These are phyloP conservation scores for Lycia hirtaria DNA, from an alignment of 2,888 invertebrate genomes.

Conservation along the genomic window DNA sequence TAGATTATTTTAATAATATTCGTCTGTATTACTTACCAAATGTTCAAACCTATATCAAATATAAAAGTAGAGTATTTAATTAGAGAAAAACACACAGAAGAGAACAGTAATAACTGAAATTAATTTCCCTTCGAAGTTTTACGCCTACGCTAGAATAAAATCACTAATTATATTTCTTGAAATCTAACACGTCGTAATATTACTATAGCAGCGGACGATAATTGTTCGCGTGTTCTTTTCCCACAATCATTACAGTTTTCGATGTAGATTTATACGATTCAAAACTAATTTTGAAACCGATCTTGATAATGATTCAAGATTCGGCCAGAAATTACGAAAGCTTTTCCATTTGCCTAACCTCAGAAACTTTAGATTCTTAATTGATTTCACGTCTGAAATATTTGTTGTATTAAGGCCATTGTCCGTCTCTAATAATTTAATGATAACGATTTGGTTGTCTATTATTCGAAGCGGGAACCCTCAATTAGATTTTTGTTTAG, in stretches of 20 bases:
- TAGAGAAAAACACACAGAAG: constrained; percentile 1
- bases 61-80: not conserved
- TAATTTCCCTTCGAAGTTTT: constrained; percentile 13
- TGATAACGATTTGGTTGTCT: constrained; percentile 7
- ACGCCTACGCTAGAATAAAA: constrained; percentile 6
- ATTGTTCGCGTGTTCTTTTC: constrained; percentile 36
- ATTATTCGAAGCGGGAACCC: constrained; percentile 2
- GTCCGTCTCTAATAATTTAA: constrained; percentile 6
- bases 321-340: constrained; percentile 23
- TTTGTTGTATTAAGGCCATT: not conserved
- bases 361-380: not conserved
- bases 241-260: constrained; percentile 29
- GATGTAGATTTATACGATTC: constrained; percentile 38
- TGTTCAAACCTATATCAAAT: constrained; percentile 15
- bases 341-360: constrained; percentile 19
- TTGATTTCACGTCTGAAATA: not conserved
- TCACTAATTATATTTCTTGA: constrained; percentile 10
- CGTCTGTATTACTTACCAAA: too few species aligned
- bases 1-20: too few species aligned
- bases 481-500: constrained; percentile 27
- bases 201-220: constrained; percentile 6
- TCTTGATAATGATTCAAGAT: constrained; percentile 38
- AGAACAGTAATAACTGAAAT: not conserved
- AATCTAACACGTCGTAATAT: constrained; percentile 5
- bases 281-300: constrained; percentile 39